These are phyloP conservation scores for Mus spicilegus DNA, from an alignment of 2,113 vertebrate species.

Conservation along the genomic window DNA sequence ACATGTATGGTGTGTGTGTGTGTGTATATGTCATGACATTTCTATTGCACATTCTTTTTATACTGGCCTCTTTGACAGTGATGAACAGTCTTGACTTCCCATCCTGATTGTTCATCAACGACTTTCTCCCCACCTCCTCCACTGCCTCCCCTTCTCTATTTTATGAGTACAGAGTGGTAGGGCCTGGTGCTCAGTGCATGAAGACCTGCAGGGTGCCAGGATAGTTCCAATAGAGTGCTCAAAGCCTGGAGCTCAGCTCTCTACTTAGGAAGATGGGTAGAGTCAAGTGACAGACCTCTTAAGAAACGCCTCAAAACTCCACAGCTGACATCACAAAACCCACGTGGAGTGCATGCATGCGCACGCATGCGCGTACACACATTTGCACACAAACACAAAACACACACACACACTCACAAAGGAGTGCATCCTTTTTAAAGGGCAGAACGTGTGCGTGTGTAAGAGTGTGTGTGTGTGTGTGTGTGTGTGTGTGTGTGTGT, in stretches of 20 bases:
- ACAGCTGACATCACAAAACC: slow-evolving; percentile 53
- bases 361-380: not conserved
- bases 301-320: slow-evolving; percentile 71
- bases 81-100: slow-evolving; percentile 55
- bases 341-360: accelerated
- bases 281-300: slow-evolving; percentile 36
- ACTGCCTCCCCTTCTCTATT: slow-evolving; percentile 1
- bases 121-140: not conserved
- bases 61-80: slow-evolving; percentile 76
- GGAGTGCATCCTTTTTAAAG: slow-evolving; percentile 71
- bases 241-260: slow-evolving; percentile 32
- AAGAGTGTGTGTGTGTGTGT: not conserved
- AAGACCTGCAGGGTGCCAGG: slow-evolving; percentile 69
- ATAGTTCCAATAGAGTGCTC: slow-evolving; percentile 51
- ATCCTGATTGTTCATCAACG: not conserved
- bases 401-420: not conserved
- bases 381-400: not conserved
- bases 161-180: slow-evolving; percentile 20
- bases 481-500: not conserved
- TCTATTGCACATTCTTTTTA: slow-evolving; percentile 83
- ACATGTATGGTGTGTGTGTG: not conserved
- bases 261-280: slow-evolving; percentile 23
- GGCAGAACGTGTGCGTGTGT: slow-evolving; percentile 71
- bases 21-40: slow-evolving; percentile 65
- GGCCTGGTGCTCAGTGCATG: slow-evolving; percentile 35